These are phyloP conservation scores for Ascidia mentula DNA, from an alignment of 23 tunicate genomes.

Conservation along the genomic window DNA sequence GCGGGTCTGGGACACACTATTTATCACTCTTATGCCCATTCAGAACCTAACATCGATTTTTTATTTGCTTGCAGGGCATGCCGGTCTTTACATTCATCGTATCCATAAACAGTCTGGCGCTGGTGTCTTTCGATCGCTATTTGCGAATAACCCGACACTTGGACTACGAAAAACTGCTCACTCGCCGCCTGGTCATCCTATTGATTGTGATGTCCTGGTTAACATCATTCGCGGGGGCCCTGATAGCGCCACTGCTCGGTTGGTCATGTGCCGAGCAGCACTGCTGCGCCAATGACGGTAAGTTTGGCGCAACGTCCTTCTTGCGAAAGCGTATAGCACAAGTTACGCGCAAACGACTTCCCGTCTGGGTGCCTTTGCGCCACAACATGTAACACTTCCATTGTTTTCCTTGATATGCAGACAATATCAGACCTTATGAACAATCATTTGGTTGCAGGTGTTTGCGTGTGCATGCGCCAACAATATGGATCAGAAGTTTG, in stretches of 20 bases:
- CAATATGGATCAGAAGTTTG: constrained; percentile 43
- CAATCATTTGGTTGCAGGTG: constrained; percentile 39
- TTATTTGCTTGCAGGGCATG: constrained; percentile 56
- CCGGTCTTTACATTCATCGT: constrained; percentile 90
- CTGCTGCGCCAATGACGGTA: constrained; percentile 90
- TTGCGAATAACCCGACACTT: constrained; percentile 72
- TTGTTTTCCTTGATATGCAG: not conserved
- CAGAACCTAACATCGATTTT: not conserved
- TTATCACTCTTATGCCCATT: too few relatives aligned
- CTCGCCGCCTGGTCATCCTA: constrained; percentile 22
- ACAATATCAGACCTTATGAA: not conserved
- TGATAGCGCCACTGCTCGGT: constrained; percentile 64
- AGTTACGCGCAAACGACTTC: constrained; percentile 11
- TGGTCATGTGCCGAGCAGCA: constrained; percentile 72
- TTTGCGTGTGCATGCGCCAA: constrained; percentile 67
- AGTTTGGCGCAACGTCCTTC: constrained; percentile 19
- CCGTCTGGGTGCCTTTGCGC: constrained; percentile 3
- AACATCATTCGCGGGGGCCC: constrained; percentile 39
- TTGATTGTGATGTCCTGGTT: constrained; percentile 69
- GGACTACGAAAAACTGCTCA: constrained; percentile 53
- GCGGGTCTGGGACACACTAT: too few relatives aligned
- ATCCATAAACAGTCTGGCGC: constrained; percentile 81
- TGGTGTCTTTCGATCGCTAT: constrained; percentile 89
- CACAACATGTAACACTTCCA: not conserved
- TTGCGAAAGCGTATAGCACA: not conserved